A percentile compares a stretch with the other conserved stretches of the same genome.
phyloP scores from a whole-genome alignment of 1,140 invertebrate species.

The Acyrthosiphon pisum region DNA sequence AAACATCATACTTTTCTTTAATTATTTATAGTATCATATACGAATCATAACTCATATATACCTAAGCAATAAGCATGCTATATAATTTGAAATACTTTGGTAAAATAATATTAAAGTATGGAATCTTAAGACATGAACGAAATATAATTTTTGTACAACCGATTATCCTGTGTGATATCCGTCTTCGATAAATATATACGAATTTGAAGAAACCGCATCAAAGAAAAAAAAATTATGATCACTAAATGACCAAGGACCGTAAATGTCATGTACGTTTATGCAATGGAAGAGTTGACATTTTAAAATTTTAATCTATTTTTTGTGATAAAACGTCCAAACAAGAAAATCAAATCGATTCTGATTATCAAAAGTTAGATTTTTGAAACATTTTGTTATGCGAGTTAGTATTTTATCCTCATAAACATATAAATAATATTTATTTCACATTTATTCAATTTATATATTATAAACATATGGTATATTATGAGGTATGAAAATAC shows the following conservation, averaged over 20 bases:
- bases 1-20: not conserved
- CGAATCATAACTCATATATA: too few relatives aligned
- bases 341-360: not conserved
- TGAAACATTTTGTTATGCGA: too few relatives aligned
- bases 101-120: not conserved
- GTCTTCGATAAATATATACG: not conserved
- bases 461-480: too few relatives aligned
- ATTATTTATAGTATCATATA: not conserved
- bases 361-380: not conserved
- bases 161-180: not conserved
- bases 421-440: too few relatives aligned
- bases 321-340: not conserved
- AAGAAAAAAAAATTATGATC: not conserved
- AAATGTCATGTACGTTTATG: not conserved
- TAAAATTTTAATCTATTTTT: not conserved
- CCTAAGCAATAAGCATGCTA: too few relatives aligned
- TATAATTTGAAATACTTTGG: too few relatives aligned
- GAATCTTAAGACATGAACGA: not conserved
- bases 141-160: not conserved
- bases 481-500: too few relatives aligned
- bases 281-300: not conserved
- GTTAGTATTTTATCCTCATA: too few relatives aligned
- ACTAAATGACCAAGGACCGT: not conserved
- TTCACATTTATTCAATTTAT: too few relatives aligned
- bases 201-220: not conserved